Percentiles rank a stretch among this genome's conserved stretches.
Evolutionary conservation across 2,797 vertebrate genomes (phyloP).

Genomic region (Rhyacichthys aspro): DNA sequence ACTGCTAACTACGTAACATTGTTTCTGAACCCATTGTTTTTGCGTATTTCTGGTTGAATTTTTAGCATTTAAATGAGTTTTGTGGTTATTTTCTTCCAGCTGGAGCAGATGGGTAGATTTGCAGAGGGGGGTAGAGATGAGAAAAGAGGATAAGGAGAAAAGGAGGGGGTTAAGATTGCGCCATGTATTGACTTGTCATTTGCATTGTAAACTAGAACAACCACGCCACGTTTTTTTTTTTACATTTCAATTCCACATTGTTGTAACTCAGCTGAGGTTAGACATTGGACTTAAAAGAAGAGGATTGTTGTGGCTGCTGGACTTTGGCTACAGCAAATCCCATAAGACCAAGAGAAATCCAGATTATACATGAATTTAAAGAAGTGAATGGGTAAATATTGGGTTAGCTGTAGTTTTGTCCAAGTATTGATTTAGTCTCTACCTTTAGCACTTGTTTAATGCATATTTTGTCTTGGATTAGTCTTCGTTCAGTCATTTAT

Average conservation of each 20-base stretch:
- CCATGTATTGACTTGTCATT: constrained; percentile 10
- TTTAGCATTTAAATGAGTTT: too few relatives aligned
- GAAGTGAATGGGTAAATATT: background rate
- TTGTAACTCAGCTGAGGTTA: background rate
- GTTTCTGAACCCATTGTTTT: too few relatives aligned
- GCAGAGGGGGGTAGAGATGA: background rate
- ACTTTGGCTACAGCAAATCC: background rate
- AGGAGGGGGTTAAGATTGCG: background rate
- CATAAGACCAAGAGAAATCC: background rate
- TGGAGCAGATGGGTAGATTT: constrained; percentile 4
- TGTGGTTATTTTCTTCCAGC: too few relatives aligned
- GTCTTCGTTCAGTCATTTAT: too few relatives aligned
- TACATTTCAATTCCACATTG: constrained; percentile 10
- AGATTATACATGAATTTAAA: background rate
- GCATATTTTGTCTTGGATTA: too few relatives aligned
- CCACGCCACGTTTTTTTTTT: background rate
- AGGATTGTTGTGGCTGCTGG: background rate
- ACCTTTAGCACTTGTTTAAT: too few relatives aligned
- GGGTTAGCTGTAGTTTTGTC: too few relatives aligned
- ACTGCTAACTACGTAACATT: too few relatives aligned
- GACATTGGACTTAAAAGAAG: background rate
- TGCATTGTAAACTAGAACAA: constrained; percentile 8
- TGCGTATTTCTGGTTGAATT: background rate
- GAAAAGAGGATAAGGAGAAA: background rate
- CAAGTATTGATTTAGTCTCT: too few relatives aligned